Evolutionary conservation across 2,797 vertebrate genomes (phyloP).

Genomic region (Siniperca obscura): DNA sequence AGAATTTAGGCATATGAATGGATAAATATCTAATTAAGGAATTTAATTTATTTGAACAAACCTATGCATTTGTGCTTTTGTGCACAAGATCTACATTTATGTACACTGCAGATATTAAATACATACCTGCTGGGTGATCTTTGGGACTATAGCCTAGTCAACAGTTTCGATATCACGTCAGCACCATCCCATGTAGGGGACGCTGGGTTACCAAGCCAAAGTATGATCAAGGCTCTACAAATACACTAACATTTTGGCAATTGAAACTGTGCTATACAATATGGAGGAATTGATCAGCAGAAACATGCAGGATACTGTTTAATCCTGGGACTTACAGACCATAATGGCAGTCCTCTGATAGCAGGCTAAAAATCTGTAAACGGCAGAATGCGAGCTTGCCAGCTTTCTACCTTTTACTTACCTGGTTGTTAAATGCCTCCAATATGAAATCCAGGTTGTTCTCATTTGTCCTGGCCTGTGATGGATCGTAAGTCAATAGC

Average conservation of each 20-base stretch:
- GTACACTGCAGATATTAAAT: background rate
- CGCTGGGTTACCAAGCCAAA: background rate
- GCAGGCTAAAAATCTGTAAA: constrained; percentile 59
- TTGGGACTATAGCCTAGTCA: background rate
- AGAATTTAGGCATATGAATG: constrained; percentile 1
- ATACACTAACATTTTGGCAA: background rate
- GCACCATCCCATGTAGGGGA: background rate
- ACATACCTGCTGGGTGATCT: background rate
- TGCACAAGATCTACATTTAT: constrained; percentile 15
- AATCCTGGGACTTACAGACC: constrained; percentile 20
- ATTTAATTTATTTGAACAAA: constrained; percentile 17
- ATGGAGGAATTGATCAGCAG: background rate
- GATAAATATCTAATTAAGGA: constrained; percentile 24
- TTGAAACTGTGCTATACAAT: background rate
- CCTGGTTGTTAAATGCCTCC: constrained; percentile 64
- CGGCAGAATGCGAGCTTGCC: constrained; percentile 39
- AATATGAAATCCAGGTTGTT: constrained; percentile 77
- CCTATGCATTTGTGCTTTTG: constrained; percentile 10
- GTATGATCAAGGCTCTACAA: constrained; percentile 1
- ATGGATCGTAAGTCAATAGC: constrained; percentile 77
- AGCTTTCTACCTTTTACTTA: constrained; percentile 45
- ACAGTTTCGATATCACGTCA: background rate
- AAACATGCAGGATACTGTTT: background rate
- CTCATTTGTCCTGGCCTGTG: constrained; percentile 77
- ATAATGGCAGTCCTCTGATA: constrained; percentile 23